Evolutionary conservation across 2,113 vertebrate species (phyloP), one percentile per base, ranked within the genome.

Genomic region (Nesogale talazaci): DNA sequence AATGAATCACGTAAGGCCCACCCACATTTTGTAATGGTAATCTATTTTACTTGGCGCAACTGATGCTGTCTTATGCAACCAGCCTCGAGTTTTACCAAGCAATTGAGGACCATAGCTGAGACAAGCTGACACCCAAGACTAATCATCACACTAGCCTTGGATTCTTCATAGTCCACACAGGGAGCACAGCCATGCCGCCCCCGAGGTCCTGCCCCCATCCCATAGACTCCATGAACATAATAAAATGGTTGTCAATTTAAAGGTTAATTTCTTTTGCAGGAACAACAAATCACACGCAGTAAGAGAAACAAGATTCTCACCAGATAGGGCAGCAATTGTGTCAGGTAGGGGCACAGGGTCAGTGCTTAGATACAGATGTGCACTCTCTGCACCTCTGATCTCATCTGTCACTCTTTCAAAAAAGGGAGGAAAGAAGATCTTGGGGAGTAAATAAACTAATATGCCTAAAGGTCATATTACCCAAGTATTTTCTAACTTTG

Each of bases 401-500:
- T 85, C 57, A 83, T 59, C 57, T 78, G 57, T 8, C 4, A n/a
- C 29, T 78, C 86, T 95, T 86, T 52, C 9, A 23, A 74, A 92
- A 83, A 86, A 52, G n/a, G n/a, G n/a, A n/a, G n/a, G n/a, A n/a
- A n/a, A n/a, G n/a, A 52, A 67, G 65, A 10, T 12, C 46, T 52
- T 52, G 25, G 57, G 65, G 77, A 70, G 87, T 31, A 80, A 86
- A 86, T 70, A 89, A 88, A 46, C 65, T 61, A 80, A 81, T 79
- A 16, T 65, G 92, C 25, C 23, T 87, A 89, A 86, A 84, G 63
- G 70, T 91, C 81, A 79, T 87, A 88, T 89, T 86, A 85, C 78
- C 74, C 82, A 84, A 77, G 19, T 82, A 61, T 4, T 80, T 95
- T 86, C 84, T 94, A 81, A 70, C 22, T 94, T 87, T 80, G 40